A percentile compares a stretch with the other conserved stretches of the same genome.
Evolutionary conservation across 92 coral and sea anemone species (phyloP).

Genomic region (Umimayanthus chanpuru): DNA sequence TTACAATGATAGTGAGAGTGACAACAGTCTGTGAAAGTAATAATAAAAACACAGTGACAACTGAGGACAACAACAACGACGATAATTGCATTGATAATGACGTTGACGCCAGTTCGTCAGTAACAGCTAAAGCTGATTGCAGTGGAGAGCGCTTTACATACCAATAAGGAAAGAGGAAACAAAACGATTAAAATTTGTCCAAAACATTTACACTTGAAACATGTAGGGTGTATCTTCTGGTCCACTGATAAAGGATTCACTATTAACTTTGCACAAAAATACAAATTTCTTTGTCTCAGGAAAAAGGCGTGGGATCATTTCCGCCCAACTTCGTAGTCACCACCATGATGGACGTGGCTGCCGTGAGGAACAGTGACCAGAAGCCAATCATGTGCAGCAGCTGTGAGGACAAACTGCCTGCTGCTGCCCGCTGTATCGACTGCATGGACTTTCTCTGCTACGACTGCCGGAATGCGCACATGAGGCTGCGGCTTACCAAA

Average conservation of each 20-base stretch:
- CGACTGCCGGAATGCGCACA: constrained; percentile 96
- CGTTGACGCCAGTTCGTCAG: too few species aligned
- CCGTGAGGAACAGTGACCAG: constrained; percentile 91
- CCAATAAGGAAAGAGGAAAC: too few species aligned
- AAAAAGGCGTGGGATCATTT: constrained; percentile 88
- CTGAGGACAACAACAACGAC: too few species aligned
- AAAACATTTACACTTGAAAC: not conserved
- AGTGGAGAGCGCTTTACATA: too few species aligned
- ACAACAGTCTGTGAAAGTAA: too few species aligned
- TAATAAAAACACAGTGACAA: too few species aligned
- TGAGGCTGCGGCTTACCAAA: constrained; percentile 32
- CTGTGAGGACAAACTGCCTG: constrained; percentile 98
- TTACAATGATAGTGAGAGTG: not conserved
- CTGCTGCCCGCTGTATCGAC: constrained; percentile 98
- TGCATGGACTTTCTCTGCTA: constrained; percentile 99
- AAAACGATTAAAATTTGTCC: too few species aligned
- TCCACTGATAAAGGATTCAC: not conserved
- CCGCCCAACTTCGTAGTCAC: constrained; percentile 99
- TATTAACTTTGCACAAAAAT: not conserved
- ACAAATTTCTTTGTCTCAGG: constrained; percentile 46
- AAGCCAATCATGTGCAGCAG: constrained; percentile 98
- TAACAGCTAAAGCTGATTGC: too few species aligned
- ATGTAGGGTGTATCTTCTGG: not conserved
- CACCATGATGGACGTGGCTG: constrained; percentile 99
- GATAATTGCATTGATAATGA: too few species aligned